Evolutionary conservation across 92 coral and sea anemone genomes (phyloP).

Genomic region (Parazoanthus swiftii): DNA sequence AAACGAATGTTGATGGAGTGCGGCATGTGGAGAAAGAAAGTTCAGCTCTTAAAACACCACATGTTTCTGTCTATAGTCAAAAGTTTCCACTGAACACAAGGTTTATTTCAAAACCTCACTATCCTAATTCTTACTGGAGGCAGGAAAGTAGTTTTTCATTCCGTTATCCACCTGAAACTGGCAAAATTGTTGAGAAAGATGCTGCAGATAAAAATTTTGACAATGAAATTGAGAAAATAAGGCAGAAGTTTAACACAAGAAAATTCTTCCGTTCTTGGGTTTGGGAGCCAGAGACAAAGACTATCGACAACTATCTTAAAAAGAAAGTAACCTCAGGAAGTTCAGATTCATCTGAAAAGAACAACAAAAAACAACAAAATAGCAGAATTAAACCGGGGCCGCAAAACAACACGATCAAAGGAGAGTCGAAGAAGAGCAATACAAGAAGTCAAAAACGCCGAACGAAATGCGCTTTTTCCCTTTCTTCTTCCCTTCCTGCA

Average conservation of each 20-base stretch:
- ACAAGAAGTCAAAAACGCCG: neutral
- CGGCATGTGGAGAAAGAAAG: slow-evolving; percentile 1
- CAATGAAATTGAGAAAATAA: slow-evolving; percentile 48
- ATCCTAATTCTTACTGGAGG: slow-evolving; percentile 54
- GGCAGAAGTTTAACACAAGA: slow-evolving; percentile 49
- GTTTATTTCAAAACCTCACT: slow-evolving; percentile 50
- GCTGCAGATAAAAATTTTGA: slow-evolving; percentile 26
- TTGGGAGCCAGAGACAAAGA: slow-evolving; percentile 53
- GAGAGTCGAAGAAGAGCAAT: neutral
- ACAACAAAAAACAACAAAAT: neutral
- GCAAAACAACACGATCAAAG: neutral
- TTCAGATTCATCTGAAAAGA: neutral
- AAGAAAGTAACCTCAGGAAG: neutral
- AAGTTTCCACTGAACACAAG: slow-evolving; percentile 52
- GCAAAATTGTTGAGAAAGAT: slow-evolving; percentile 16
- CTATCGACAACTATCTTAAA: slow-evolving; percentile 24
- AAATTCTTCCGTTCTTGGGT: slow-evolving; percentile 66
- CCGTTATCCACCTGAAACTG: slow-evolving; percentile 11
- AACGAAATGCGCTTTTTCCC: neutral
- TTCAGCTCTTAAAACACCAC: slow-evolving; percentile 29
- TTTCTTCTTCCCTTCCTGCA: slow-evolving; percentile 40
- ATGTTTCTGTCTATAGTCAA: slow-evolving; percentile 57
- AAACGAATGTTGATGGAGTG: slow-evolving; percentile 1
- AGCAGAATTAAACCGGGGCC: neutral
- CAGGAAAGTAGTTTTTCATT: slow-evolving; percentile 51